phyloP scores from a whole-genome alignment of 2,888 invertebrate genomes.

The Ormyrus rosae region DNA sequence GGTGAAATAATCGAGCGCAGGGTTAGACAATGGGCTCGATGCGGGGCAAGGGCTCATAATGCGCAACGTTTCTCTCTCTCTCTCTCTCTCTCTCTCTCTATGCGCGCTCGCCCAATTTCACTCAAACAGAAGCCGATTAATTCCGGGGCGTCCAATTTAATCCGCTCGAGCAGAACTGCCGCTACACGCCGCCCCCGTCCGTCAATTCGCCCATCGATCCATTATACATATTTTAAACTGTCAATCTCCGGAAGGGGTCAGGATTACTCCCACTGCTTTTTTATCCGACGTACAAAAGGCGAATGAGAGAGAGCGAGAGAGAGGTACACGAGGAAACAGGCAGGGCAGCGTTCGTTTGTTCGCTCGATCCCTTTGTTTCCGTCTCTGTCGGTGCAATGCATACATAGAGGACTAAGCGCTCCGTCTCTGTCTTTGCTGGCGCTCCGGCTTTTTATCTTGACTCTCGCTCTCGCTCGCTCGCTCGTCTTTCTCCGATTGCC shows the following conservation, averaged over 20 bases:
- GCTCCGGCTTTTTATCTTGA: conserved; percentile 34
- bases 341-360: conserved; percentile 5
- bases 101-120: conserved; percentile 74
- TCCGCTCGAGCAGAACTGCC: conserved; percentile 57
- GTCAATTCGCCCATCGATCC: conserved; percentile 60
- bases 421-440: conserved; percentile 12
- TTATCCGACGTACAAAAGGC: conserved; percentile 42
- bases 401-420: neutral
- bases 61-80: neutral
- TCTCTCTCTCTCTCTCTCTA: conserved; percentile 61
- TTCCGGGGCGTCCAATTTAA: conserved; percentile 74
- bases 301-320: conserved; percentile 10
- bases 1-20: neutral
- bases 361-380: conserved; percentile 16
- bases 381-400: conserved; percentile 4
- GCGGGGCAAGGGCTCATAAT: conserved; percentile 23
- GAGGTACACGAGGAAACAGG: conserved; percentile 13
- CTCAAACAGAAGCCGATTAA: conserved; percentile 76
- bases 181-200: conserved; percentile 35
- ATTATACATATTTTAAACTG: conserved; percentile 76
- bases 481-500: conserved; percentile 49
- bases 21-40: conserved; percentile 34
- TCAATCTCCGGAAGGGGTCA: conserved; percentile 74
- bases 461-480: conserved; percentile 37
- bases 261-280: conserved; percentile 58